Evolutionary conservation across 2,797 vertebrate genomes (phyloP).

Genomic region (Gymnoscopelus braueri): DNA sequence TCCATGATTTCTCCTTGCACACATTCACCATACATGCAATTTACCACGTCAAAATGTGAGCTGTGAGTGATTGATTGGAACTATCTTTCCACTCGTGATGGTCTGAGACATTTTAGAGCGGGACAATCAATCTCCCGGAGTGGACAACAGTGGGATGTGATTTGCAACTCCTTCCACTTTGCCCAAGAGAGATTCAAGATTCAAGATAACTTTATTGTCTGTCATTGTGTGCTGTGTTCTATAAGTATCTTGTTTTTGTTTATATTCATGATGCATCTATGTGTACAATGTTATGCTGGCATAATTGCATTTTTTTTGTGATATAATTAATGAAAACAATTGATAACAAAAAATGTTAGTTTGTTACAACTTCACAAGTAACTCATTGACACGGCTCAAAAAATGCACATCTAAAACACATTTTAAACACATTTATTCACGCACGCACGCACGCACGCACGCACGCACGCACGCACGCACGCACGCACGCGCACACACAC

Average conservation of each 20-base stretch:
- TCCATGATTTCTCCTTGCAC: conserved; percentile 3
- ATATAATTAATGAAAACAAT: too few relatives aligned
- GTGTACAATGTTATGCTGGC: too few relatives aligned
- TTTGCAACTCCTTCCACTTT: conserved; percentile 28
- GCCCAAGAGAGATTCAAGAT: conserved; percentile 16
- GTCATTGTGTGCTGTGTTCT: too few relatives aligned
- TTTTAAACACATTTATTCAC: too few relatives aligned
- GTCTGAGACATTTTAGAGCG: conserved; percentile 7
- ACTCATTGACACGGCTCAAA: too few relatives aligned
- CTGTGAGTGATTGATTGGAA: conserved; percentile 2
- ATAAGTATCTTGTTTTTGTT: too few relatives aligned
- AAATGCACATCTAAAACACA: too few relatives aligned
- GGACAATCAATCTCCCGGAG: conserved; percentile 31
- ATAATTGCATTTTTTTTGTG: too few relatives aligned
- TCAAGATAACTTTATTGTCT: not conserved
- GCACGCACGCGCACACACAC: conserved; percentile 2
- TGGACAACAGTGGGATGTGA: conserved; percentile 29
- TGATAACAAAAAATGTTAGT: too few relatives aligned
- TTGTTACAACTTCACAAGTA: too few relatives aligned
- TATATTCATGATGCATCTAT: too few relatives aligned
- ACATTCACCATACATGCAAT: not conserved
- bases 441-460: too few relatives aligned
- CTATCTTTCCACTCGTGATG: not conserved
- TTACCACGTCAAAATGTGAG: not conserved
- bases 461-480: not conserved